Conservation (phyloP, 2,888 invertebrate species). For the Ophraella communa region DNA sequence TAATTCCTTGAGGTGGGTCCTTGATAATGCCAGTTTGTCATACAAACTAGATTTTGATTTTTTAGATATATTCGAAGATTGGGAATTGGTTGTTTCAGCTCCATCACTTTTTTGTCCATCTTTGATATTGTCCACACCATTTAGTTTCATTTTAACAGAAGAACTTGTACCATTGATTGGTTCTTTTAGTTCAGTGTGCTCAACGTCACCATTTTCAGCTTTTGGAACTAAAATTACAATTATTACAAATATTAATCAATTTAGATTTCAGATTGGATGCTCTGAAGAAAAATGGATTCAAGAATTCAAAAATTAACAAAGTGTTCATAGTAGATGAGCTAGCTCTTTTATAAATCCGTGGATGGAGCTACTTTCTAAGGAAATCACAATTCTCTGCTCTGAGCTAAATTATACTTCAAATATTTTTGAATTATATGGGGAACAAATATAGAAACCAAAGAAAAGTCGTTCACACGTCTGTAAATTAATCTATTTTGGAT, state of each 20-base stretch:
- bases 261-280: not conserved
- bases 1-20: slow-evolving; percentile 74
- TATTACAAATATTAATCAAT: not conserved
- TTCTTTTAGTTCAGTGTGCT: slow-evolving; percentile 66
- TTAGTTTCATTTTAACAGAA: slow-evolving; percentile 60
- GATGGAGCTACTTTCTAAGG: too few species aligned
- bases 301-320: too few species aligned
- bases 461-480: too few species aligned
- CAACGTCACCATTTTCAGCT: slow-evolving; percentile 67
- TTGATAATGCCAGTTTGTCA: slow-evolving; percentile 77
- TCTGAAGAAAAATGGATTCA: too few species aligned
- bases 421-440: too few species aligned
- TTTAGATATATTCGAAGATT: slow-evolving; percentile 65
- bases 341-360: too few species aligned
- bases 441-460: too few species aligned
- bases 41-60: slow-evolving; percentile 70
- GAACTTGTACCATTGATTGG: slow-evolving; percentile 64
- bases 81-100: slow-evolving; percentile 69
- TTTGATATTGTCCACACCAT: slow-evolving; percentile 66
- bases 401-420: too few species aligned
- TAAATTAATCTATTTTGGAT: too few species aligned
- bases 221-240: slow-evolving; percentile 62
- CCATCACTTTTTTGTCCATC: slow-evolving; percentile 71
- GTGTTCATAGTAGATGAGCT: too few species aligned
- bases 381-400: too few species aligned